Percentiles rank a stretch among this genome's conserved stretches.
Evolutionary conservation across 2,113 vertebrate species (phyloP).

Genomic region (Sciurus niger): DNA sequence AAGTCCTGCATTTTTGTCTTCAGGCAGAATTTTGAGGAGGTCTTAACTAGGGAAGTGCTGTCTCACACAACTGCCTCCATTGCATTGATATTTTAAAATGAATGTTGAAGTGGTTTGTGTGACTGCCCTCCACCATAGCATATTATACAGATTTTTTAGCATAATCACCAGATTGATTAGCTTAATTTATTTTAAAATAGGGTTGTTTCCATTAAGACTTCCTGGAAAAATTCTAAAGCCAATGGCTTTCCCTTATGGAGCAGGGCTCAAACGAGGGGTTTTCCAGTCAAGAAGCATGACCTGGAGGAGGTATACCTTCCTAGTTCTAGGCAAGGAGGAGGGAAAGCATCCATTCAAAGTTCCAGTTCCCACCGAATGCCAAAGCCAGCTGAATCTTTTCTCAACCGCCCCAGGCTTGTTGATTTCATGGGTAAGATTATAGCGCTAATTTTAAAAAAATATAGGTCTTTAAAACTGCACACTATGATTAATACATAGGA

Average conservation of each 20-base stretch:
- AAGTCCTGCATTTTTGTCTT: neutral
- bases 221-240: slow-evolving; percentile 50
- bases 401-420: neutral
- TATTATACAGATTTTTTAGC: slow-evolving; percentile 45
- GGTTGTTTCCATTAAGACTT: neutral
- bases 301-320: neutral
- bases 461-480: neutral
- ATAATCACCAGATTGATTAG: slow-evolving; percentile 5
- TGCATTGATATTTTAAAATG: neutral
- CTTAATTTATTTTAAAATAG: slow-evolving; percentile 54
- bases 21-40: neutral
- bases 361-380: neutral
- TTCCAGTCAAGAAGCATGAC: neutral
- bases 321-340: neutral
- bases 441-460: neutral
- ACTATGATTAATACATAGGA: neutral
- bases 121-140: neutral
- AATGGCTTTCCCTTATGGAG: neutral
- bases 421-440: neutral
- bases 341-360: neutral
- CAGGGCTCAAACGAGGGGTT: neutral
- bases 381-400: neutral
- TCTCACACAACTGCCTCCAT: neutral
- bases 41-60: neutral
- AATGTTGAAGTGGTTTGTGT: neutral